phyloP scores from a whole-genome alignment of 1,140 invertebrate species.

The Lucilia sericata region DNA sequence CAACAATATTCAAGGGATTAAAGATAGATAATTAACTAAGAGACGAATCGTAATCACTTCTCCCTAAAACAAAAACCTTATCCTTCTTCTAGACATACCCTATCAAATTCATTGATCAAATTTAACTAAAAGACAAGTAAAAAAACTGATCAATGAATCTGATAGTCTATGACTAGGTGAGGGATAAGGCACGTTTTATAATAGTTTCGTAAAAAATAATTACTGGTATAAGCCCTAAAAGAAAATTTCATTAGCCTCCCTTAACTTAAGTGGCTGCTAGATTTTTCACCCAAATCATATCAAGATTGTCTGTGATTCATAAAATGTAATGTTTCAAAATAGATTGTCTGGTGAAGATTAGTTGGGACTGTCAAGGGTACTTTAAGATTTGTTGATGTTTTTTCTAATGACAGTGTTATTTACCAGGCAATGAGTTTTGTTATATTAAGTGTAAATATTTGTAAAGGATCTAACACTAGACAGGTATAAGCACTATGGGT shows the following conservation, averaged over 20 bases:
- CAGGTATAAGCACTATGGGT: background rate
- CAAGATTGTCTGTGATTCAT: background rate
- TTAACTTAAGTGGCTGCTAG: constrained; percentile 2
- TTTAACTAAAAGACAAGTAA: too few species aligned
- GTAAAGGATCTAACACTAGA: constrained; percentile 1
- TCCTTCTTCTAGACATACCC: background rate
- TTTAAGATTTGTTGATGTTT: background rate
- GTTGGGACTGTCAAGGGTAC: background rate
- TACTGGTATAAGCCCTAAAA: constrained; percentile 1
- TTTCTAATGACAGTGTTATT: background rate
- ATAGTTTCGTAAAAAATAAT: background rate
- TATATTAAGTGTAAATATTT: constrained; percentile 12
- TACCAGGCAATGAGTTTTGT: background rate
- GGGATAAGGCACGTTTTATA: too few species aligned
- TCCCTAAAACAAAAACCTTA: background rate
- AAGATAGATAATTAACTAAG: background rate
- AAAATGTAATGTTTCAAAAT: background rate
- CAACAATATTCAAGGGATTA: background rate
- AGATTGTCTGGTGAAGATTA: constrained; percentile 2
- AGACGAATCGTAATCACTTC: background rate
- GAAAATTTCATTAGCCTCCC: too few species aligned
- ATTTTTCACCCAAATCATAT: background rate
- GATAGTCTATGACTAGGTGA: too few species aligned
- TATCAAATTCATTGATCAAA: background rate
- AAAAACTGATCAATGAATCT: too few species aligned